Evolutionary conservation across 2,113 vertebrate species (phyloP).

Genomic region (Oncorhynchus keta): DNA sequence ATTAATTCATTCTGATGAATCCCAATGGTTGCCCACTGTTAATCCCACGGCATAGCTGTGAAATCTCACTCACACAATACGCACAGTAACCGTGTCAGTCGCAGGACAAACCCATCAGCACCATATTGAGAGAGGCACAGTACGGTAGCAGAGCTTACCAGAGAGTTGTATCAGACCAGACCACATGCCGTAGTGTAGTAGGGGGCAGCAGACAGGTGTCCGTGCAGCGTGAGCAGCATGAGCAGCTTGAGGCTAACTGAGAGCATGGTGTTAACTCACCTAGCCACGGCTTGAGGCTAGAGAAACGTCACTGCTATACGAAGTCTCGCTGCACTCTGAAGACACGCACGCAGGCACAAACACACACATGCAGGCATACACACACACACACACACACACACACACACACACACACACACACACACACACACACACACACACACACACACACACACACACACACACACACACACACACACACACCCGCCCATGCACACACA

Average conservation of each 20-base stretch:
- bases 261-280: constrained; percentile 22
- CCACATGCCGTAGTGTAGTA: no score
- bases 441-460: background rate
- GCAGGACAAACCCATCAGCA: no score
- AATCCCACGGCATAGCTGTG: no score
- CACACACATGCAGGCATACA: background rate
- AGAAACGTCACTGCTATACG: constrained; percentile 13
- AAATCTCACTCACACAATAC: no score
- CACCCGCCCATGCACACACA: background rate
- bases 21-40: no score
- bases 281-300: background rate
- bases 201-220: background rate
- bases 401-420: no score
- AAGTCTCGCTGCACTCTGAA: background rate
- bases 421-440: background rate
- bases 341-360: background rate
- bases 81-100: no score
- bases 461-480: background rate
- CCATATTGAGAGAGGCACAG: background rate
- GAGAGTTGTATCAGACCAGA: background rate
- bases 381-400: background rate
- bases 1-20: no score
- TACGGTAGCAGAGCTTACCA: background rate
- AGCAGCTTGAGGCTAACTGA: constrained; percentile 21
- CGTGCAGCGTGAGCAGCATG: background rate